These are phyloP conservation scores for Callospermophilus lateralis DNA, from an alignment of 2,113 vertebrate genomes.

Conservation along the genomic window DNA sequence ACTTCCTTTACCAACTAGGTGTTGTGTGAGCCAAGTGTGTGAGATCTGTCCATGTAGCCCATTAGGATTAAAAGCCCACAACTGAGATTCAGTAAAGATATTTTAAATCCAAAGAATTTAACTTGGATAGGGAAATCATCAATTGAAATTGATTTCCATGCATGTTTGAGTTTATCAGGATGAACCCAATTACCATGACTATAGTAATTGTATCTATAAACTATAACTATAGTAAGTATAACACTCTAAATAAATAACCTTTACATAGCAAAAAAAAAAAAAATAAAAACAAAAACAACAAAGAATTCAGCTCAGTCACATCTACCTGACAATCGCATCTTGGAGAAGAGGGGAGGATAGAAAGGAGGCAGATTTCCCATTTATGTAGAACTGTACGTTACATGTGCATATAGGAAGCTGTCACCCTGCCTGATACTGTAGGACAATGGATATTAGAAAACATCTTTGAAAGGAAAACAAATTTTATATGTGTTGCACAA, in stretches of 20 bases:
- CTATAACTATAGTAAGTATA: no score
- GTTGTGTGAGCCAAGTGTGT: not conserved
- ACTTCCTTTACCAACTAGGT: not conserved
- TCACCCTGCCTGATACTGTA: not conserved
- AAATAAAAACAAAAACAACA: no score
- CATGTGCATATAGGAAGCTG: not conserved
- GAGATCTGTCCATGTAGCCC: not conserved
- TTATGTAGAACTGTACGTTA: not conserved
- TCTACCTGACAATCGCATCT: not conserved
- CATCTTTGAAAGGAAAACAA: not conserved
- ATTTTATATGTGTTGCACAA: constrained; percentile 39
- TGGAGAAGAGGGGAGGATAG: not conserved
- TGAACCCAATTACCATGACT: no score
- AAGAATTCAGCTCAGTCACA: not conserved
- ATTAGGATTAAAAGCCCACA: not conserved
- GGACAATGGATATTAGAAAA: not conserved
- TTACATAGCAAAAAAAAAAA: no score
- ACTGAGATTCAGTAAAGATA: not conserved
- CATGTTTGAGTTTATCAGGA: no score
- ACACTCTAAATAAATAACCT: no score
- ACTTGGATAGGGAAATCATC: not conserved
- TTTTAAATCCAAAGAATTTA: not conserved
- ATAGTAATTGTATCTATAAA: no score
- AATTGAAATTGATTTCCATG: no score
- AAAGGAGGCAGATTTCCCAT: not conserved